These are phyloP conservation scores for Pangasius macronema DNA, from an alignment of 2,797 vertebrate genomes.

Conservation along the genomic window DNA sequence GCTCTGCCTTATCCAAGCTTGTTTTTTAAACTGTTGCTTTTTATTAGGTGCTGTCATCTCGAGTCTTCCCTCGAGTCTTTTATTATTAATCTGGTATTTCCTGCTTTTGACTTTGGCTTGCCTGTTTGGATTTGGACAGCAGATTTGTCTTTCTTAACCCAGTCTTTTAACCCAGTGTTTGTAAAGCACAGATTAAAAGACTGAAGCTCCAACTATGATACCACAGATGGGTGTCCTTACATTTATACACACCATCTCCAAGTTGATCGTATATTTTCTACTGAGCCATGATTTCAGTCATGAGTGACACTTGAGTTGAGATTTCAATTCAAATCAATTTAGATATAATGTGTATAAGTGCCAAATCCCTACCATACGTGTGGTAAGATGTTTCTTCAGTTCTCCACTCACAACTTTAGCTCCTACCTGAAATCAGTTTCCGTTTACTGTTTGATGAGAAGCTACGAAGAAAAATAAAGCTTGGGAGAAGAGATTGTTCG, in stretches of 20 bases:
- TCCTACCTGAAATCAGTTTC: neutral
- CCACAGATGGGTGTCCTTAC: neutral
- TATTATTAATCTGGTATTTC: neutral
- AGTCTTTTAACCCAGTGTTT: neutral
- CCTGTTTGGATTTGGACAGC: neutral
- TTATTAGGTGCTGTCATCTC: neutral
- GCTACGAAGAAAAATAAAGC: neutral
- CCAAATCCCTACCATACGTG: neutral
- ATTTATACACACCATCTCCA: neutral
- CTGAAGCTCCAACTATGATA: neutral
- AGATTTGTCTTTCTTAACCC: neutral
- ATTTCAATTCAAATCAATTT: neutral
- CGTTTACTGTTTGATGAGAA: neutral
- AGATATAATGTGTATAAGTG: neutral
- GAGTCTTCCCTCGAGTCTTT: neutral
- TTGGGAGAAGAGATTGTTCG: neutral
- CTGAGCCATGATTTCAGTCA: neutral
- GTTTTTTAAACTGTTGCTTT: neutral
- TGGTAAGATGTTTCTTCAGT: neutral
- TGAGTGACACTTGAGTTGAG: neutral
- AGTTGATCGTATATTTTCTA: neutral
- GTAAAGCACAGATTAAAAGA: neutral
- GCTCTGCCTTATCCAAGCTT: neutral
- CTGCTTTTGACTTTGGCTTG: neutral
- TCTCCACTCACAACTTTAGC: neutral